Evolutionary conservation across 2,113 vertebrate genomes (phyloP).

Genomic region (Synodontis membranacea): DNA sequence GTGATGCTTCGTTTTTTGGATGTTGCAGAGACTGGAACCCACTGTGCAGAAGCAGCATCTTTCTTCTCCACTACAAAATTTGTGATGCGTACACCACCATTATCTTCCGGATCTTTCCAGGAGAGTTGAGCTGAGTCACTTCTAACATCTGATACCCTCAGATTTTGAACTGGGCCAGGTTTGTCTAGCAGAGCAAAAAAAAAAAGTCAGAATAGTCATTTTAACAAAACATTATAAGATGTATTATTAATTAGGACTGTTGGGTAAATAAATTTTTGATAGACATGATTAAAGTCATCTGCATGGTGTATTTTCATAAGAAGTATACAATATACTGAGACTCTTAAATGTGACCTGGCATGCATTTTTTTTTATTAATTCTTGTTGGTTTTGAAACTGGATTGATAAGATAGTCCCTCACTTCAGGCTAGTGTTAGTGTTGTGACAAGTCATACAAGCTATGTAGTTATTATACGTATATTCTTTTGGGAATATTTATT

Average conservation of each 20-base stretch:
- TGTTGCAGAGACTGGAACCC: slow-evolving; percentile 90
- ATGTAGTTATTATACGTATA: no score
- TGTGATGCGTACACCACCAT: slow-evolving; percentile 88
- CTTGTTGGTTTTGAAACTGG: no score
- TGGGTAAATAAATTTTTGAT: not conserved
- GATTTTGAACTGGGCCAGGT: slow-evolving; percentile 91
- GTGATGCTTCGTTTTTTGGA: slow-evolving; percentile 94
- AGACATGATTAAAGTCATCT: not conserved
- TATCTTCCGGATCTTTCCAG: slow-evolving; percentile 97
- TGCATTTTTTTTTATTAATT: no score
- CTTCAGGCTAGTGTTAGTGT: no score
- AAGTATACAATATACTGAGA: not conserved
- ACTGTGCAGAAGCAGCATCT: slow-evolving; percentile 85
- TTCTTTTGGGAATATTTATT: no score
- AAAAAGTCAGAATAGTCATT: slow-evolving; percentile 36
- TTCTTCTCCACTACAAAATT: slow-evolving; percentile 97
- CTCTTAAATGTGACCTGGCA: no score
- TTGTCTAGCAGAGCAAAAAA: slow-evolving; percentile 79
- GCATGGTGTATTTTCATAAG: not conserved
- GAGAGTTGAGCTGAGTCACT: slow-evolving; percentile 94
- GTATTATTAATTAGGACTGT: not conserved
- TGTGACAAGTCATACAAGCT: no score
- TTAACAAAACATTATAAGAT: not conserved
- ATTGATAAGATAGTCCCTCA: no score
- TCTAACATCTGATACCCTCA: slow-evolving; percentile 88